These are phyloP conservation scores for Acronicta leporina DNA, from an alignment of 2,888 invertebrate species.

Conservation along the genomic window DNA sequence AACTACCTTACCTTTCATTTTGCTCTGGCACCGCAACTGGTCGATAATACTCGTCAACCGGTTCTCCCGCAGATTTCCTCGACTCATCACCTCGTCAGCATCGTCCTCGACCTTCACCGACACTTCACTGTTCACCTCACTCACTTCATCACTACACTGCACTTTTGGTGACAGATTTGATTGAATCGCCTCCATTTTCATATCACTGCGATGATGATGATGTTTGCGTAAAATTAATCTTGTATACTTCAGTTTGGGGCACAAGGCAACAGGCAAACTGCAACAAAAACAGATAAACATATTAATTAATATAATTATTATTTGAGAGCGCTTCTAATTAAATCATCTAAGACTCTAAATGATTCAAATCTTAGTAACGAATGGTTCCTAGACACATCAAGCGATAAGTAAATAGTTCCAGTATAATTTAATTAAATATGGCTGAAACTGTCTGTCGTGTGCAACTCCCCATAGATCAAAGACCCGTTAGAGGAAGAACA, in stretches of 20 bases:
- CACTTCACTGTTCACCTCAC: conserved; percentile 52
- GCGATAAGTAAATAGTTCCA: conserved; percentile 7
- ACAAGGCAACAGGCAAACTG: conserved; percentile 10
- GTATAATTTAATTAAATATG: conserved; percentile 19
- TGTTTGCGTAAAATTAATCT: neutral
- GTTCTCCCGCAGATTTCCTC: conserved; percentile 76
- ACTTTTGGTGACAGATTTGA: conserved; percentile 55
- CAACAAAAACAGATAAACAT: conserved; percentile 9
- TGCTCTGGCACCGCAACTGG: conserved; percentile 81
- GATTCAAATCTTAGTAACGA: conserved; percentile 7
- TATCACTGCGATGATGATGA: too few species aligned
- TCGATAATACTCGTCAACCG: conserved; percentile 85
- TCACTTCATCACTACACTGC: conserved; percentile 62
- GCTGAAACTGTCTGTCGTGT: too few species aligned
- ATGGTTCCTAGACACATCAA: neutral
- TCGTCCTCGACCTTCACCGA: conserved; percentile 66
- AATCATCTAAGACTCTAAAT: conserved; percentile 1
- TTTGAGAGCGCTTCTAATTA: conserved; percentile 5
- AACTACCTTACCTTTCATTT: conserved; percentile 76
- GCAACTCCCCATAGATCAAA: too few species aligned
- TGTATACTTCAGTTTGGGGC: conserved; percentile 3
- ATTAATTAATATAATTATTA: neutral
- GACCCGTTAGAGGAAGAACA: too few species aligned
- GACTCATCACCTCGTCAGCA: conserved; percentile 63
- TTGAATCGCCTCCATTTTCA: conserved; percentile 46